Conservation (phyloP, 2,113 vertebrate genomes). For the Saguinus midas region DNA sequence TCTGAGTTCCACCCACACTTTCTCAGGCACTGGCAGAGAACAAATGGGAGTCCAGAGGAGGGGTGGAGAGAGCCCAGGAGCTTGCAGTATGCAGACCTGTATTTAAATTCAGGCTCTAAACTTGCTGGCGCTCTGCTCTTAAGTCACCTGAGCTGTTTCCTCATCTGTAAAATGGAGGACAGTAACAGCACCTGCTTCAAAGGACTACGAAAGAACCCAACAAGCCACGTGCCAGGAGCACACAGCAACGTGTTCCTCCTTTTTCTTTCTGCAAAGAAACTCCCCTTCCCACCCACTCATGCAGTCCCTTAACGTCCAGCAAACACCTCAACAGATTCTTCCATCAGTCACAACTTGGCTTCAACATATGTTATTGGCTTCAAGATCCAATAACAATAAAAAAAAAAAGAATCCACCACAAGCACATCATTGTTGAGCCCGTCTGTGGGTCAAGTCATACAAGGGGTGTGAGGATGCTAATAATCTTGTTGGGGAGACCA, state of each 20-base stretch:
- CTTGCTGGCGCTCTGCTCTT: not conserved
- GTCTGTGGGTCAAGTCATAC: not conserved
- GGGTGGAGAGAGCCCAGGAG: not conserved
- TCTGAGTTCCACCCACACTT: not conserved
- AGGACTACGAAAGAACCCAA: not conserved
- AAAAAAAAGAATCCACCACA: not conserved
- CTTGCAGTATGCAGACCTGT: not conserved
- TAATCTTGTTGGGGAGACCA: not conserved
- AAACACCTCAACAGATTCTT: not conserved
- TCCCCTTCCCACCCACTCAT: too few species aligned
- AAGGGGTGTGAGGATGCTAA: not conserved
- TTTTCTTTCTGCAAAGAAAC: too few species aligned
- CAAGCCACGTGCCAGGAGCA: not conserved
- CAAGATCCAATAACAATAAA: not conserved
- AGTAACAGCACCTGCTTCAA: not conserved
- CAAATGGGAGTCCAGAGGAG: too few species aligned
- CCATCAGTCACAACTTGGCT: not conserved
- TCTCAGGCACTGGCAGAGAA: not conserved
- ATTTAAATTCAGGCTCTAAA: not conserved
- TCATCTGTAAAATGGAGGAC: not conserved
- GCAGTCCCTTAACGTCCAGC: not conserved
- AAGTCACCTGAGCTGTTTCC: not conserved
- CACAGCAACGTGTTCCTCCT: not conserved
- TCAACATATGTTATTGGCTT: not conserved
- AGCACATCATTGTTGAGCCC: not conserved